phyloP scores from a whole-genome alignment of 2,888 invertebrate genomes.

The Cheilosia pagana region DNA sequence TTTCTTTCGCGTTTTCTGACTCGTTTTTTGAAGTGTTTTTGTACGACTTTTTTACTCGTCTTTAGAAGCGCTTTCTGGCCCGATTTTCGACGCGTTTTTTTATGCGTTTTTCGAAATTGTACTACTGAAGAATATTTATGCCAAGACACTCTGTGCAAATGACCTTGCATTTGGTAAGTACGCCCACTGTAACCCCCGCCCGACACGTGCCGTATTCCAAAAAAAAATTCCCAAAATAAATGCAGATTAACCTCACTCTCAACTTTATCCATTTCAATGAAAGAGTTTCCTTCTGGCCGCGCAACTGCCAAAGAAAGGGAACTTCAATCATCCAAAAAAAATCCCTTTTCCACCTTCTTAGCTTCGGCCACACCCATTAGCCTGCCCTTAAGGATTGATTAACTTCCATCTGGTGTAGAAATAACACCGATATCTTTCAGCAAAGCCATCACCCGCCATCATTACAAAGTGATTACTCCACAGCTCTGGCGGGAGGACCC shows the following conservation, averaged over 20 bases:
- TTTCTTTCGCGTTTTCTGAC: no score
- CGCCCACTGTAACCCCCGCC: no score
- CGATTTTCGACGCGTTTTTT: no score
- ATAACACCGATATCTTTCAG: slow-evolving; percentile 10
- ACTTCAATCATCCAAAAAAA: slow-evolving; percentile 13
- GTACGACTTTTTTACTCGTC: no score
- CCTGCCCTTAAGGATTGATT: slow-evolving; percentile 22
- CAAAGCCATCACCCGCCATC: slow-evolving; percentile 8
- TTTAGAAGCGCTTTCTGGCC: no score
- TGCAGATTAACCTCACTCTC: background rate
- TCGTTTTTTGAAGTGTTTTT: no score
- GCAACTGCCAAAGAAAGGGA: background rate
- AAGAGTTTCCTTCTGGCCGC: background rate
- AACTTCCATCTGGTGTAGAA: slow-evolving; percentile 23
- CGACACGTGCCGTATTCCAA: background rate
- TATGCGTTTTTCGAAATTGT: no score
- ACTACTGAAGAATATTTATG: no score
- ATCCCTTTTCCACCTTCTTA: slow-evolving; percentile 16
- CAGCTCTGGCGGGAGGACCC: slow-evolving; percentile 10
- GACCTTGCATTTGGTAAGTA: no score
- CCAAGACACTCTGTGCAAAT: no score
- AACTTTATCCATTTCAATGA: background rate
- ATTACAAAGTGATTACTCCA: slow-evolving; percentile 39
- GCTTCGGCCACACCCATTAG: background rate
- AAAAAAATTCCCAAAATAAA: background rate